Evolutionary conservation across 2,888 invertebrate genomes (phyloP), one percentile per base, ranked within the genome.

Genomic region (Perithous albicinctus): DNA sequence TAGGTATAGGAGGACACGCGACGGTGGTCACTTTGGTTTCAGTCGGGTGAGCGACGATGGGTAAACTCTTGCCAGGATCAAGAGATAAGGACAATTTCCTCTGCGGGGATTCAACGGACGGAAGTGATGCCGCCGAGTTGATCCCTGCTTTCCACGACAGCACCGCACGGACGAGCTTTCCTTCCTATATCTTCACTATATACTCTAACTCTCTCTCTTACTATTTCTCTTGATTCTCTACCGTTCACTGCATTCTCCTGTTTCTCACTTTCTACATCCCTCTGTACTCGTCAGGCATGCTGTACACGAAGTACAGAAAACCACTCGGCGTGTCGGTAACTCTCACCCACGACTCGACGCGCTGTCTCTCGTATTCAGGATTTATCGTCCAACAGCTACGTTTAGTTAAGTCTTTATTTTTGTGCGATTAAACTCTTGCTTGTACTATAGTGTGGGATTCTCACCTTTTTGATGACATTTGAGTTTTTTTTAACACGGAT

Each of bases 1-100:
- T 2, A 15, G 8, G 29, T 26, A 54, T 10, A 12, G 81, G 66
- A 35, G 85, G 69, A 72, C 64, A 75, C 59, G 76, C 69, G 81
- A 76, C 83, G 82, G 79, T 66, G 82, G 78, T 78, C 80, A 82
- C 82, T 85, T 85, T 74, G 82, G 77, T 75, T 66, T 75, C 29
- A 41, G 43, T 56, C n/a, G 38, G 69, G 76, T 78, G 78, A 86
- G 84, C 84, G 84, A 84, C 88, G 86, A 84, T 82, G 78, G 85
- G 85, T 88, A 87, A 88, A 89, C 88, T 89, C 87, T 87, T 83
- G 80, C 76, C 85, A 69, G 79, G 88, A 89, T 89, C 89, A 87
- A 87, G 85, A 84, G 89, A 89, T 88, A 86, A 88, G 86, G 85
- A 86, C 88, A 89, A 89, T 89, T 89, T 89, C 88, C 88, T n/a